phyloP scores from a whole-genome alignment of 1,140 invertebrate species.

The Olivierus martensii region DNA sequence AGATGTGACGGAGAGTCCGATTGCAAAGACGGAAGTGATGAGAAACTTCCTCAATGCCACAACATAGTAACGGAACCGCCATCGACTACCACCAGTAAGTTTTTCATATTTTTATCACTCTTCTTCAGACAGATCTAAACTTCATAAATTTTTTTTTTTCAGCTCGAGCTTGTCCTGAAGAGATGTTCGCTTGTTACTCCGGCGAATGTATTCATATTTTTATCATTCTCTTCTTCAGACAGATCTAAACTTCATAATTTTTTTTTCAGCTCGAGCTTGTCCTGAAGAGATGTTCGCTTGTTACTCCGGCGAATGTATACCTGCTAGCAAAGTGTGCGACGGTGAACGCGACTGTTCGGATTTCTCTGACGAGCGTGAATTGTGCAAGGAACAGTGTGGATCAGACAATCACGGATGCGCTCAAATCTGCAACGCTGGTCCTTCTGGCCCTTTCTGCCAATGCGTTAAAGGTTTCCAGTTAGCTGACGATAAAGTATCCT shows the following conservation, averaged over 20 bases:
- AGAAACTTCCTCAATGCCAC: conserved; percentile 29
- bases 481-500: conserved; percentile 48
- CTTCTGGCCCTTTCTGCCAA: conserved; percentile 61
- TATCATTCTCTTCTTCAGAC: too few relatives aligned
- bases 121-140: too few relatives aligned
- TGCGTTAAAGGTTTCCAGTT: conserved; percentile 47
- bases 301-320: conserved; percentile 46
- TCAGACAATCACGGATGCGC: conserved; percentile 91
- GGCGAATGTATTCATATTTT: too few relatives aligned
- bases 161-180: conserved; percentile 8
- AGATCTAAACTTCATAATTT: not conserved
- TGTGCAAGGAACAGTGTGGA: conserved; percentile 43
- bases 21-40: conserved; percentile 38
- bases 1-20: conserved; percentile 35
- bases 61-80: conserved; percentile 53
- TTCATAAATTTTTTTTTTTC: not conserved
- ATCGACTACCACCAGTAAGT: conserved; percentile 49
- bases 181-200: conserved; percentile 44
- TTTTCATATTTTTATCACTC: too few relatives aligned
- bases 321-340: conserved; percentile 22
- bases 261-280: conserved; percentile 6
- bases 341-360: conserved; percentile 18
- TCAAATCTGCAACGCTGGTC: conserved; percentile 76
- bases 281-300: conserved; percentile 40
- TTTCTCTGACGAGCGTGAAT: conserved; percentile 12